Evolutionary conservation across 2,797 vertebrate genomes (phyloP).

Genomic region (Hybognathus amarus): DNA sequence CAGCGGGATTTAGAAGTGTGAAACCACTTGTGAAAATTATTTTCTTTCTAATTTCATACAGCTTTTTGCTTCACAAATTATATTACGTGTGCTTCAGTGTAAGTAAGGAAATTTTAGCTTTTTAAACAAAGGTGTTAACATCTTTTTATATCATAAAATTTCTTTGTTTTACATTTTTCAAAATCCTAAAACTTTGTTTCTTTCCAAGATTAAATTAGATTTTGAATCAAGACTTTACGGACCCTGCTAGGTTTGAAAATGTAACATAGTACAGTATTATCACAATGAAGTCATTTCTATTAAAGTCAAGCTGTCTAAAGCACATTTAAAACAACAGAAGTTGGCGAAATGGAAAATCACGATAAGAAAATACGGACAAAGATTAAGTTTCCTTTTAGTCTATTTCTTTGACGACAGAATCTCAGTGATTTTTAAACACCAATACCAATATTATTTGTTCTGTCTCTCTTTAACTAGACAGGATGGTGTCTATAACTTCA

Average conservation of each 20-base stretch:
- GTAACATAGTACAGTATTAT: background rate
- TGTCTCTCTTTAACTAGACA: constrained; percentile 71
- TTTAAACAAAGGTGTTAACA: background rate
- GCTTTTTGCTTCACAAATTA: background rate
- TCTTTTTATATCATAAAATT: background rate
- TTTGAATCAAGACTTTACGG: background rate
- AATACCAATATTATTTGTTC: constrained; percentile 17
- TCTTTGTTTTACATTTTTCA: constrained; percentile 8
- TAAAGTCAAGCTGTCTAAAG: background rate
- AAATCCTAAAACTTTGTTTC: background rate
- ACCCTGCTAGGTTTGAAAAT: background rate
- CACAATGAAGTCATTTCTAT: background rate
- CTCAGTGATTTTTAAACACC: background rate
- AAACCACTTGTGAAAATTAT: background rate
- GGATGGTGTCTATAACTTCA: constrained; percentile 65
- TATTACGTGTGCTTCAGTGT: background rate
- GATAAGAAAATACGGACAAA: background rate
- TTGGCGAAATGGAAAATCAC: background rate
- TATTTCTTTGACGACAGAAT: background rate
- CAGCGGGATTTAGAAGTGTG: background rate
- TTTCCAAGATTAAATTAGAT: background rate
- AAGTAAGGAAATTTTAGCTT: background rate
- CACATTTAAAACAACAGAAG: background rate
- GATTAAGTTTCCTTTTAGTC: background rate
- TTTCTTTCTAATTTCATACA: background rate